Conservation (phyloP, 2,113 vertebrate genomes). For the Lonchura striata region DNA sequence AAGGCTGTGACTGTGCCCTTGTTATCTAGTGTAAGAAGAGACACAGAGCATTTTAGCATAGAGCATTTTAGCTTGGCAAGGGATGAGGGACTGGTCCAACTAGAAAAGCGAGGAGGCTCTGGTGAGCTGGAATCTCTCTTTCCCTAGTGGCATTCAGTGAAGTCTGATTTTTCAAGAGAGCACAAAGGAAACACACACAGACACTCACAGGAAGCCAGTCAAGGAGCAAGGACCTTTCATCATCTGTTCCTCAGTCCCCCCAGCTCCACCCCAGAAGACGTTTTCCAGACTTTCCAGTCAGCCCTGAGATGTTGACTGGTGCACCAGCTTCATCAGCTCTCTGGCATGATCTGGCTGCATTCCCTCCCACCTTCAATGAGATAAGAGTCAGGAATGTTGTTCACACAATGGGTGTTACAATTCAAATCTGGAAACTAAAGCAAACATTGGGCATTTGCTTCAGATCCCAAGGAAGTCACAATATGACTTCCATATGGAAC, state of each 20-base stretch:
- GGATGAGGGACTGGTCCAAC: not conserved
- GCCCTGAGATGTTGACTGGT: conserved; percentile 49
- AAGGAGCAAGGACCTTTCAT: conserved; percentile 35
- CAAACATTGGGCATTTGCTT: not conserved
- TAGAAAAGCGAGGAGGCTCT: not conserved
- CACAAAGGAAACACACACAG: not conserved
- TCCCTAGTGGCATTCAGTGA: not conserved
- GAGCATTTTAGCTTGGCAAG: not conserved
- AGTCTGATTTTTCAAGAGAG: not conserved
- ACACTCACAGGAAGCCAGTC: not conserved
- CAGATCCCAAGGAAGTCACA: not conserved
- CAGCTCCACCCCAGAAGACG: conserved; percentile 47
- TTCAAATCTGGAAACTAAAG: conserved; percentile 22
- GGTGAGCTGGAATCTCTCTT: not conserved
- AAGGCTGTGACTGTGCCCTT: not conserved
- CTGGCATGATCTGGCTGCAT: conserved; percentile 56
- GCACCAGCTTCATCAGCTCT: conserved; percentile 52
- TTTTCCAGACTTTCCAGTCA: conserved; percentile 68
- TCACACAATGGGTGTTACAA: conserved; percentile 40
- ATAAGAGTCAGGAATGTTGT: conserved; percentile 55
- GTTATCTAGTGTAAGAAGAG: not conserved
- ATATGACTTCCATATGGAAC: not conserved
- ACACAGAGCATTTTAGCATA: not conserved
- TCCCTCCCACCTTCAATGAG: conserved; percentile 54
- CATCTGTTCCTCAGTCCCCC: conserved; percentile 28